phyloP scores from a whole-genome alignment of 2,888 invertebrate genomes.

The Macropis europaea region DNA sequence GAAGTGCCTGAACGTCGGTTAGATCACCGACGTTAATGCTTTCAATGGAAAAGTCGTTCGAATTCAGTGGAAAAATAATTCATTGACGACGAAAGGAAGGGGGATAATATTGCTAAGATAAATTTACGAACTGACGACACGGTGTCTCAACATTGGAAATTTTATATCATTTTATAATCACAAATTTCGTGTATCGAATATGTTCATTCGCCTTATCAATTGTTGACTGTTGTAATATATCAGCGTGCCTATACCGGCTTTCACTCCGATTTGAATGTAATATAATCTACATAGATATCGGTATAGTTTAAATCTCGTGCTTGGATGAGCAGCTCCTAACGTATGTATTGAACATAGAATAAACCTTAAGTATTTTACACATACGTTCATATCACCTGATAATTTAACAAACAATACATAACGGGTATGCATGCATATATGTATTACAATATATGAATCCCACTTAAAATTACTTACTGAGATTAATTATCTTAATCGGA shows the following conservation, averaged over 20 bases:
- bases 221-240: background rate
- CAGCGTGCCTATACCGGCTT: background rate
- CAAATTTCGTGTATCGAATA: background rate
- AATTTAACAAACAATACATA: conserved; percentile 40
- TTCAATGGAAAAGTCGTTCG: background rate
- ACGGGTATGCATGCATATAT: conserved; percentile 34
- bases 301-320: conserved; percentile 10
- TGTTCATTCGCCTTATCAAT: background rate
- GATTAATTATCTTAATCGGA: conserved; percentile 14
- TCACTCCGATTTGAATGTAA: background rate
- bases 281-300: background rate
- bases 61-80: too few relatives aligned
- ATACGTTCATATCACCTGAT: conserved; percentile 12
- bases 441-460: conserved; percentile 21
- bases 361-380: conserved; percentile 24
- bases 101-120: background rate
- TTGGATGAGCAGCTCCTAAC: conserved; percentile 19
- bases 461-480: conserved; percentile 25
- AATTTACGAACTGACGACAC: background rate
- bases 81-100: background rate
- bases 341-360: background rate
- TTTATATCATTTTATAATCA: conserved; percentile 1
- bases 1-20: background rate
- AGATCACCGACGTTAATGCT: background rate
- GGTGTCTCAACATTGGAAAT: conserved; percentile 7